Percentiles rank a stretch among this genome's conserved stretches.
Conservation (phyloP, 2,888 invertebrate genomes). For the Lasioglossum zephyrum region DNA sequence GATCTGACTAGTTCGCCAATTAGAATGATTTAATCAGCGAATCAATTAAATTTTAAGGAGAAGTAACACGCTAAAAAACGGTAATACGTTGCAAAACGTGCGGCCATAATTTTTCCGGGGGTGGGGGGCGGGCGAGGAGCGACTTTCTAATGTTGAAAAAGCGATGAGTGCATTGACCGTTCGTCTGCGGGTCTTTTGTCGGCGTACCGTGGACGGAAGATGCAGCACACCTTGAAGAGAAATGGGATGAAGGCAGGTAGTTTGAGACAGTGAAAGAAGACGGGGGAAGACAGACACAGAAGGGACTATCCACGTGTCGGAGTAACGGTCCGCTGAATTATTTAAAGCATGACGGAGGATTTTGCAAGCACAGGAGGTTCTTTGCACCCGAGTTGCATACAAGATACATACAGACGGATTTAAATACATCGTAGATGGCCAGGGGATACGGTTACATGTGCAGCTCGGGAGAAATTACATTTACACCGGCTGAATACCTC, state of each 20-base stretch:
- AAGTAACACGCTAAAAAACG: neutral
- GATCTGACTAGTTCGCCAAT: neutral
- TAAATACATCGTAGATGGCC: slow-evolving; percentile 46
- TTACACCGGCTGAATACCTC: slow-evolving; percentile 11
- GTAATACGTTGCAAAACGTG: neutral
- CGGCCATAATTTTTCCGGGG: neutral
- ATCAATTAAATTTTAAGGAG: neutral
- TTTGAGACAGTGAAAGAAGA: slow-evolving; percentile 53
- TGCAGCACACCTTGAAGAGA: slow-evolving; percentile 53
- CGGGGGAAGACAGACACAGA: slow-evolving; percentile 49
- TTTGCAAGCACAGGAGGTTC: slow-evolving; percentile 55
- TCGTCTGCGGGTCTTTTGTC: slow-evolving; percentile 43
- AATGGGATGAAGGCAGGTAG: slow-evolving; percentile 48
- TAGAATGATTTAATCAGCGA: neutral
- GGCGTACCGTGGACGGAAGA: slow-evolving; percentile 38
- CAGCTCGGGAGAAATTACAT: slow-evolving; percentile 30
- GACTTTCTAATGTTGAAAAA: slow-evolving; percentile 38
- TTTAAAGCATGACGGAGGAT: slow-evolving; percentile 63
- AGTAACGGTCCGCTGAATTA: slow-evolving; percentile 71
- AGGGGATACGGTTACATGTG: slow-evolving; percentile 43
- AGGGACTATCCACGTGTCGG: slow-evolving; percentile 63
- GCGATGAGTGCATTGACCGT: slow-evolving; percentile 52
- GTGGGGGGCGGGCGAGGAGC: no score
- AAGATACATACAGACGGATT: slow-evolving; percentile 43
- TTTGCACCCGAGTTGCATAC: slow-evolving; percentile 56